Base-by-base conservation (phyloP, 2,113 vertebrate genomes). In the Paradisaea rubra region DNA sequence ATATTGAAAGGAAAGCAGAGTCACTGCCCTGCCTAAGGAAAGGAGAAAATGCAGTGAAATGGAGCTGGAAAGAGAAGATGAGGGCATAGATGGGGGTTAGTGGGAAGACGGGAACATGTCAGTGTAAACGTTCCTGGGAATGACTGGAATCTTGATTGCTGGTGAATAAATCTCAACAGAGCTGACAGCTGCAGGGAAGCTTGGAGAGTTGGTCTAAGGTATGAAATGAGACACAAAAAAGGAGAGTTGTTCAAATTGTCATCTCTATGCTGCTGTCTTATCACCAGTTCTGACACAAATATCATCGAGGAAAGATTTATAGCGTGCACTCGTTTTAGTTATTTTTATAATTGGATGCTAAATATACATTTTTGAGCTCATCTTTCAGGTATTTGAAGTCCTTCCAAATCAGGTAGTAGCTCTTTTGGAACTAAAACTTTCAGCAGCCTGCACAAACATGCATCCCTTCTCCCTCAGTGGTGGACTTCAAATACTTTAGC, bases 121-220 rank as follows among this genome's bases (percentile, higher is more conserved):
- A 3, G 10, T 77, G 33, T 85, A 82, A 73, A 85, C 21, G 50
- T 83, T 88, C 56, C 54, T 3, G 1, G 85, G 82, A 95, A 94
- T 95, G 89, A 44, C 71, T 90, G 89, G 93, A 91, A 95, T 94
- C 42, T 93, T 89, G 83, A 81, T 88, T 70, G 49, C 60, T 10
- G 10, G 60, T 50, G 22, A 94, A 88, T 94, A 95, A 97, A 95
- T 95, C 68, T 86, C 72, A 71, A 24, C n/a, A 84, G 47, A 88
- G 57, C 41, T 81, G 90, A 86, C 85, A 95, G 88, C 82, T 90
- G 28, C 56, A 86, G 53, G 53, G n/a, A 64, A 84, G n/a, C 49
- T 93, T 12, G 1, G 54, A 63, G 50, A 77, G 56, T 24, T 82
- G 60, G 72, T 82, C 64, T 70, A 59, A 83, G 56, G 19, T 88